Evolutionary conservation across 2,113 vertebrate species (phyloP).

Genomic region (Tor tambroides): DNA sequence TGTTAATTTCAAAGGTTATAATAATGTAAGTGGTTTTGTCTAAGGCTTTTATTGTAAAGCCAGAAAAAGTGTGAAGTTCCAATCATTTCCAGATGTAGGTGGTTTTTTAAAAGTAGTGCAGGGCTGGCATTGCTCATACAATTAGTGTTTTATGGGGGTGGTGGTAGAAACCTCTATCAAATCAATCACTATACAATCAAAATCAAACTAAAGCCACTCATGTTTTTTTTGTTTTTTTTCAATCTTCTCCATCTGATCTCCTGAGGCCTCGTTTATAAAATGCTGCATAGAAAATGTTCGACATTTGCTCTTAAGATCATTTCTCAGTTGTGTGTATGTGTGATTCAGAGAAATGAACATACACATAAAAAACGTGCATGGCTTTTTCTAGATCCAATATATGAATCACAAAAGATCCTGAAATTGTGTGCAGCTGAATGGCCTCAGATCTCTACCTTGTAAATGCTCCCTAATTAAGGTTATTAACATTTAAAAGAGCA

Average conservation of each 20-base stretch:
- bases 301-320: not conserved
- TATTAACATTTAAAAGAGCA: too few species aligned
- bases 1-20: not conserved
- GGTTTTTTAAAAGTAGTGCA: constrained; percentile 48
- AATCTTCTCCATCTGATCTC: not conserved
- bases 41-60: constrained; percentile 34
- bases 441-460: not conserved
- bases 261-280: not conserved
- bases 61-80: constrained; percentile 51
- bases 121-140: constrained; percentile 31
- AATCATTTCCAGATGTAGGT: constrained; percentile 52
- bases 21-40: not conserved
- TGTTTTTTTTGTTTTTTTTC: not conserved
- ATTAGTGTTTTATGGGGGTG: constrained; percentile 41
- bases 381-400: not conserved
- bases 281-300: not conserved
- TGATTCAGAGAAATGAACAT: not conserved
- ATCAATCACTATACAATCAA: not conserved
- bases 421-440: not conserved
- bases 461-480: not conserved
- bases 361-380: not conserved
- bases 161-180: constrained; percentile 12
- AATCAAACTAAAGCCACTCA: not conserved
- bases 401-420: not conserved
- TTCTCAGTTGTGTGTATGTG: not conserved